These are phyloP conservation scores for Vesta saturnalis DNA, from an alignment of 2,888 invertebrate genomes.

Conservation along the genomic window DNA sequence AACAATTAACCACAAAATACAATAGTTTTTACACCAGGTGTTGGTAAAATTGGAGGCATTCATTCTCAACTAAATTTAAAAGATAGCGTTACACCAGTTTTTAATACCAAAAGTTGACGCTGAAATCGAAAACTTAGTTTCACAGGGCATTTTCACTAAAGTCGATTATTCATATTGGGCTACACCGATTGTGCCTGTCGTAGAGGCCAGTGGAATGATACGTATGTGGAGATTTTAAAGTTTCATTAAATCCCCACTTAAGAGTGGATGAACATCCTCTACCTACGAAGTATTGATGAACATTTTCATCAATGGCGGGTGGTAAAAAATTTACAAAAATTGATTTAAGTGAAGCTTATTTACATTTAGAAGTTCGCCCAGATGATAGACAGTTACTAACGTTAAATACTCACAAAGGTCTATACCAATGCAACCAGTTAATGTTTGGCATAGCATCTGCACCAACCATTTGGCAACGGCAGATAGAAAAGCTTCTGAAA, in stretches of 20 bases:
- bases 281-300: constrained; percentile 16
- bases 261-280: constrained; percentile 14
- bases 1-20: too few relatives aligned
- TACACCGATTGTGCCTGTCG: too few relatives aligned
- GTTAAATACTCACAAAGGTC: constrained; percentile 17
- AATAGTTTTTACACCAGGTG: too few relatives aligned
- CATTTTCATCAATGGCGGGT: not conserved
- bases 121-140: not conserved
- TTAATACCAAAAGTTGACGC: not conserved
- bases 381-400: constrained; percentile 5
- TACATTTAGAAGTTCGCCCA: constrained; percentile 8
- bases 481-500: constrained; percentile 15
- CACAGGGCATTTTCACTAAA: not conserved
- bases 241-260: constrained; percentile 5
- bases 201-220: not conserved
- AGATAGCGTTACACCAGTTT: too few relatives aligned
- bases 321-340: constrained; percentile 12
- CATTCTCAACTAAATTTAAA: too few relatives aligned
- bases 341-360: constrained; percentile 10
- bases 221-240: too few relatives aligned
- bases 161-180: too few relatives aligned
- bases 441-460: constrained; percentile 6
- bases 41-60: too few relatives aligned
- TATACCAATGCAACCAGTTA: constrained; percentile 11
- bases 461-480: constrained; percentile 16